Evolutionary conservation across 2,797 vertebrate genomes (phyloP).

Genomic region (Intellagama lesueurii): DNA sequence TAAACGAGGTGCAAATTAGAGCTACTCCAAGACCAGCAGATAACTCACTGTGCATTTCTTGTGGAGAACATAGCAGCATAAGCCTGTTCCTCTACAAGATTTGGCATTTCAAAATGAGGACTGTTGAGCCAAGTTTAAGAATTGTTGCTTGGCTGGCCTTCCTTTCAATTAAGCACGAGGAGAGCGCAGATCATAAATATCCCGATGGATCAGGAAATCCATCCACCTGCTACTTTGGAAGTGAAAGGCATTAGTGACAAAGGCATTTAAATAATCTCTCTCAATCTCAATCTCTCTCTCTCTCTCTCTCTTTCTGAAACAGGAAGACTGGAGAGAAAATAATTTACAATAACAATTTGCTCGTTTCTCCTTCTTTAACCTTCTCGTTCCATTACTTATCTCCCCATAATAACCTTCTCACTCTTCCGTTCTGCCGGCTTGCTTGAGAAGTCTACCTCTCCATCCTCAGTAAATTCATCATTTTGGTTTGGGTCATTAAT

Average conservation of each 20-base stretch:
- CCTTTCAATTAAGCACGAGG: not conserved
- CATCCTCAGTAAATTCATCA: slow-evolving; percentile 55
- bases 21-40: too few relatives aligned
- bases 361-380: slow-evolving; percentile 56
- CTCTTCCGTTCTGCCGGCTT: slow-evolving; percentile 39
- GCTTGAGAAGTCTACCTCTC: slow-evolving; percentile 32
- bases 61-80: too few relatives aligned
- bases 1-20: too few relatives aligned
- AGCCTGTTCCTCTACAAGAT: not conserved
- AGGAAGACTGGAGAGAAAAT: not conserved
- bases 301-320: not conserved
- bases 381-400: slow-evolving; percentile 55
- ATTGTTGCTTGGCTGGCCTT: not conserved
- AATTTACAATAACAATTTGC: slow-evolving; percentile 39
- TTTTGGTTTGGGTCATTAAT: slow-evolving; percentile 53
- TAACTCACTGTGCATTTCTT: too few relatives aligned
- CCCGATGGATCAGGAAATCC: not conserved
- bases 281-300: not conserved
- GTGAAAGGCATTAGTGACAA: not conserved
- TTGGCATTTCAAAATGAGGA: not conserved
- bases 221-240: not conserved
- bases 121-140: not conserved
- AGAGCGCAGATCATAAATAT: not conserved
- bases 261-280: slow-evolving; percentile 36
- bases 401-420: slow-evolving; percentile 36